Conservation (phyloP, 2,797 vertebrate genomes). For the Myiothlypis chrysogaster region DNA sequence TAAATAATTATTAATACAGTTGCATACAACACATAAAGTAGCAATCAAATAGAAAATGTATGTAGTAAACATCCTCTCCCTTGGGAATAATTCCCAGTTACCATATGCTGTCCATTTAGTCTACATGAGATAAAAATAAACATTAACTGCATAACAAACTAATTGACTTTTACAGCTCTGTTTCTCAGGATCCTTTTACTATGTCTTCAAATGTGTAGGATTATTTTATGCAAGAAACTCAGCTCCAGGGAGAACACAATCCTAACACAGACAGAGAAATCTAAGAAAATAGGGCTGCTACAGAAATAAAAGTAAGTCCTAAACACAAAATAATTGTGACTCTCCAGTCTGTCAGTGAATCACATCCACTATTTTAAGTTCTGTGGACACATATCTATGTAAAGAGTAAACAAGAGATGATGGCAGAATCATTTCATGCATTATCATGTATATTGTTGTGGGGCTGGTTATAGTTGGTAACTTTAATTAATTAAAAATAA, state of each 20-base stretch:
- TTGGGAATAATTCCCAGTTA: not conserved
- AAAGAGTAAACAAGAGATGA: not conserved
- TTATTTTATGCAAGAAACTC: not conserved
- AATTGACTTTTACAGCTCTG: not conserved
- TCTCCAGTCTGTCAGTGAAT: not conserved
- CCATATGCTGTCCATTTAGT: not conserved
- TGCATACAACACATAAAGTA: not conserved
- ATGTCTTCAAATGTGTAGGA: accelerated
- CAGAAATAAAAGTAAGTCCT: not conserved
- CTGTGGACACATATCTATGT: not conserved
- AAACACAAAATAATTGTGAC: not conserved
- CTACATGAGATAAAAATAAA: not conserved
- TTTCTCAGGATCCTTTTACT: not conserved
- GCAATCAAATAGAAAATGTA: not conserved
- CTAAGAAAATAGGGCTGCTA: not conserved
- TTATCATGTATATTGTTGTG: not conserved
- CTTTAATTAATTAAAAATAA: not conserved
- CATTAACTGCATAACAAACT: not conserved
- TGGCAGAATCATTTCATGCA: not conserved
- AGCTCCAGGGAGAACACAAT: not conserved
- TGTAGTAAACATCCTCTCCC: not conserved
- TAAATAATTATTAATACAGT: not conserved
- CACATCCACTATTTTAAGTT: not conserved
- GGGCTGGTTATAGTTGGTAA: not conserved
- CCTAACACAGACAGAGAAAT: not conserved